Evolutionary conservation across 2,888 invertebrate genomes (phyloP), one percentile per base, ranked within the genome.

Genomic region (Drosophila mimica): DNA sequence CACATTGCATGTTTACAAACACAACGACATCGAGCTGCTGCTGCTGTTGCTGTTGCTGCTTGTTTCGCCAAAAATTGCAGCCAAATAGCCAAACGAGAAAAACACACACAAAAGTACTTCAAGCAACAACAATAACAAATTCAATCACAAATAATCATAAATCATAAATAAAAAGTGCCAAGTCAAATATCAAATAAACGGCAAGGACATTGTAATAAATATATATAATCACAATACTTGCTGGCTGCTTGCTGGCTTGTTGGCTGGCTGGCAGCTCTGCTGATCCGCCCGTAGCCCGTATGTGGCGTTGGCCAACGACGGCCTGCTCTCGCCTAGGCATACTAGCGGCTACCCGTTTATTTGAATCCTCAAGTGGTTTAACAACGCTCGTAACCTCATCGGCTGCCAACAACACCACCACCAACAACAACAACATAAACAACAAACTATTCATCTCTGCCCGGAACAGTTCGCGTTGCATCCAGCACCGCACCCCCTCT

Each of bases 361-460:
- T 73, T 66, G 64, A 77, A 76, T 79, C 85, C 70, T 79, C 81
- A 82, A 81, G 76, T 85, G 79, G 79, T 81, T 80, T 58, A 49
- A 65, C 30, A 34, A 69, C 66, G 70, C 76, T 74, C 66, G 80
- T 84, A 86, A 84, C 87, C 82, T 84, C 86, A 84, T 84, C 83
- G 63, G 30, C 53, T 51, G 61, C 34, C 58, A 70, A 48, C 66
- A 66, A 30, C 59, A 66, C 52, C 31, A 66, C 46, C 15, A 62
- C 46, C 61, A 70, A 51, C 66, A 61, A 57, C 40, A 66, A 48
- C 13, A 38, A 13, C 13, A 15, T 8, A 7, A 25, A 25, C 25
- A 46, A 72, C 4, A 7, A 46, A 46, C 8, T 25, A 36, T 30
- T 70, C 46, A 46, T 46, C 30, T 46, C 36, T 52, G 54, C 31